phyloP scores from a whole-genome alignment of 1,140 invertebrate genomes.

The Drosophila seguyi region DNA sequence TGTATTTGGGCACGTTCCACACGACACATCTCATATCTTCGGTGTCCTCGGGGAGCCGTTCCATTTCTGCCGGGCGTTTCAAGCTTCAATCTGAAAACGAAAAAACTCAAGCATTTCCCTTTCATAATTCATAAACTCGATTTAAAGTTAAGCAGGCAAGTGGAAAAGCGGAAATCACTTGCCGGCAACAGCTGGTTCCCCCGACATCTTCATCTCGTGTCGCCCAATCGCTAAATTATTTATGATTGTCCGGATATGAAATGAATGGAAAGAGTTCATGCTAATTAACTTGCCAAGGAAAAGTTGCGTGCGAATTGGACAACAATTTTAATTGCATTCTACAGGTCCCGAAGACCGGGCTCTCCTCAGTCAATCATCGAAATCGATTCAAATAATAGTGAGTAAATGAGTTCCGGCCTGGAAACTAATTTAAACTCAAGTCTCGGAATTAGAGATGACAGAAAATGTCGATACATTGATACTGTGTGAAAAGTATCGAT shows the following conservation, averaged over 20 bases:
- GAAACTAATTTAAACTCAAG: conserved; percentile 16
- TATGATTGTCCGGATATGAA: conserved; percentile 66
- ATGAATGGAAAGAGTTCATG: conserved; percentile 58
- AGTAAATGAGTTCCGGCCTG: conserved; percentile 19
- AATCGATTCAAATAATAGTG: conserved; percentile 6
- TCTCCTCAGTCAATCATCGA: conserved; percentile 27
- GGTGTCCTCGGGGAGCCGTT: conserved; percentile 63
- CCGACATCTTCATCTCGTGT: conserved; percentile 27
- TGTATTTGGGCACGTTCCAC: conserved; percentile 25
- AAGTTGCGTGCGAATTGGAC: conserved; percentile 25
- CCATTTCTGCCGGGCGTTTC: conserved; percentile 39
- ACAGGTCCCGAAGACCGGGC: conserved; percentile 1
- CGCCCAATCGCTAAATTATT: conserved; percentile 46
- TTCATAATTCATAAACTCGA: conserved; percentile 30
- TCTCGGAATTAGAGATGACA: background rate
- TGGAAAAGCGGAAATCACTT: conserved; percentile 52
- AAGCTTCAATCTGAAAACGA: conserved; percentile 3
- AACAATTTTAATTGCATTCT: conserved; percentile 58
- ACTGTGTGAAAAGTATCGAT: background rate
- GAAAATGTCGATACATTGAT: background rate
- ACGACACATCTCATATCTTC: conserved; percentile 1
- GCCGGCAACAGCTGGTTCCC: conserved; percentile 37
- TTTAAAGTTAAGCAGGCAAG: conserved; percentile 34
- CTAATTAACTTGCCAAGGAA: conserved; percentile 52
- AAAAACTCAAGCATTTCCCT: conserved; percentile 35